These are phyloP conservation scores for Pangasius mekongensis DNA, from an alignment of 2,797 vertebrate genomes.

Conservation along the genomic window DNA sequence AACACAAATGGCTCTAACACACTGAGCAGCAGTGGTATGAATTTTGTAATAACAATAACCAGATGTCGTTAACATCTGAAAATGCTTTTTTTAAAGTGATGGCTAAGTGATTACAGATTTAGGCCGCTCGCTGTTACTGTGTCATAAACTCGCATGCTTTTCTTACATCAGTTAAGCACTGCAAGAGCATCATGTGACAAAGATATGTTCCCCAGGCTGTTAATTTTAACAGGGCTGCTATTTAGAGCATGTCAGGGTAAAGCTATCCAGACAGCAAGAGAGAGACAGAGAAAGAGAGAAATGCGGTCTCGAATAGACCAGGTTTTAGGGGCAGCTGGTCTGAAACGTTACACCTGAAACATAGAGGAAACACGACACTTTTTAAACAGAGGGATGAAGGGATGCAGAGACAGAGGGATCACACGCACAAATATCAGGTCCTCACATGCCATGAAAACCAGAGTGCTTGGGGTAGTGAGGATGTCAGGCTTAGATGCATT, in stretches of 20 bases:
- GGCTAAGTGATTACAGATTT: constrained; percentile 27
- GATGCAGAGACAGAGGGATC: constrained; percentile 50
- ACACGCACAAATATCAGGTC: constrained; percentile 32
- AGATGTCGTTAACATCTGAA: neutral
- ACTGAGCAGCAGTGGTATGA: neutral
- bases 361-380: constrained; percentile 43
- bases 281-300: constrained; percentile 47
- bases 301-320: constrained; percentile 55
- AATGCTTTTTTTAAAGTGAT: neutral
- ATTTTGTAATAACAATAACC: neutral
- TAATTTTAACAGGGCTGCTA: constrained; percentile 71
- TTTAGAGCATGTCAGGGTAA: constrained; percentile 65
- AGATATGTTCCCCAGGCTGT: constrained; percentile 64
- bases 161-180: constrained; percentile 49
- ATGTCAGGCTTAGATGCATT: constrained; percentile 48
- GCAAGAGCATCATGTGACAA: constrained; percentile 61
- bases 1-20: neutral
- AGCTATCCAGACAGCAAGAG: constrained; percentile 48
- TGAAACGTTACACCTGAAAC: constrained; percentile 57
- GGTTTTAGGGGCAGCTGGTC: constrained; percentile 54
- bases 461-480: constrained; percentile 26
- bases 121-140: constrained; percentile 21
- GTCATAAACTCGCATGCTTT: constrained; percentile 41
- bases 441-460: constrained; percentile 34
- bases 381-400: constrained; percentile 50